Evolutionary conservation across 2,797 vertebrate genomes (phyloP), one percentile per base, ranked within the genome.

Genomic region (Chelon auratus): DNA sequence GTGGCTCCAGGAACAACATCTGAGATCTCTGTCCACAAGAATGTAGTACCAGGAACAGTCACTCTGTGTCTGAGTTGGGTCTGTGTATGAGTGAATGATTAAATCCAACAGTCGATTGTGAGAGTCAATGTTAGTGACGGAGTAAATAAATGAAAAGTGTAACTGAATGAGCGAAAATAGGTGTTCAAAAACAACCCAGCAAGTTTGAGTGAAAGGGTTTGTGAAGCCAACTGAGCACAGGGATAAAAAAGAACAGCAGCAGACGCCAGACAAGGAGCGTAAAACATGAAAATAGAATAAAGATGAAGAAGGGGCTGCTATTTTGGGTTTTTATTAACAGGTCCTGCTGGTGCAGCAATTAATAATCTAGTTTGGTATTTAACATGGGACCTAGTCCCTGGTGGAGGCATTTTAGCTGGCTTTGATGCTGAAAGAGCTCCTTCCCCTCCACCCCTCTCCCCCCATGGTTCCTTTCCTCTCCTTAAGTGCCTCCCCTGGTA

Each of bases 331-430:
- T 87, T 94, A 92, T 94, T 93, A 94, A 94, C 90, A 90, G 91
- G 88, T 93, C 93, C 93, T 93, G 61, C 90, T 93, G 91, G 91
- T 91, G 79, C 85, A 90, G 91, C 91, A 91, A 91, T 94, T 93
- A 93, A 94, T 93, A 92, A 94, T 92, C 89, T 92, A 87, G 90
- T 91, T 94, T 90, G 93, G 90, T 90, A 85, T 93, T 93, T 93
- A 93, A 91, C 92, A 90, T 91, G 91, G 92, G 92, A 94, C 89
- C 74, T 15, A 47, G 72, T 94, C 93, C 90, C 91, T 75, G 59
- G 91, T 89, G 92, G 84, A 80, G 79, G 78, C 86, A 78, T 87
- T 92, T 92, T 92, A 90, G 89, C 86, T 89, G 85, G 87, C 91
- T 95, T 94, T 94, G 92, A 94, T 91, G 91, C 89, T 84, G 86